Percentiles rank a stretch among this genome's conserved stretches.
Evolutionary conservation across 2,113 vertebrate genomes (phyloP).

Genomic region (Cryptotis parvus): DNA sequence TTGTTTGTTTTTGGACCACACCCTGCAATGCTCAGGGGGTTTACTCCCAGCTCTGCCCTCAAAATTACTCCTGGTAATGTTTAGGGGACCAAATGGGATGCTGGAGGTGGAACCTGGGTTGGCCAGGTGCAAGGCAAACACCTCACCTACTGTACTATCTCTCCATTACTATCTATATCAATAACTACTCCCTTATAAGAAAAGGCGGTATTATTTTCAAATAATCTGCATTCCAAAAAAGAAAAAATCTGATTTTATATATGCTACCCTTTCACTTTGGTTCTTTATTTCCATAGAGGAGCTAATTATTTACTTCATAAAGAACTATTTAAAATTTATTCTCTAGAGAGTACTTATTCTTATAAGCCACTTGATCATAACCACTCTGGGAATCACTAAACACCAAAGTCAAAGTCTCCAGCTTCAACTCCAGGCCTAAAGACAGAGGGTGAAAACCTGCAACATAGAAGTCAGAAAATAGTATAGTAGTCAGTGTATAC

Average conservation of each 20-base stretch:
- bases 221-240: slow-evolving; percentile 4
- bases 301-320: neutral
- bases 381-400: neutral
- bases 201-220: neutral
- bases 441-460: no score
- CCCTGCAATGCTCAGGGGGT: no score
- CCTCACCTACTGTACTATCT: no score
- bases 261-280: neutral
- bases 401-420: neutral
- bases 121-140: no score
- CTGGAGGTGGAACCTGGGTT: no score
- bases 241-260: neutral
- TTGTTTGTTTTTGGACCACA: no score
- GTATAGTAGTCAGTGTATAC: no score
- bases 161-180: no score
- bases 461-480: no score
- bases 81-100: neutral
- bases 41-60: no score
- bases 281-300: neutral
- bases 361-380: neutral
- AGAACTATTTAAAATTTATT: neutral
- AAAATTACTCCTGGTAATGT: neutral
- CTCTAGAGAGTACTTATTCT: neutral
- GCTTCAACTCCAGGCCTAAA: neutral
- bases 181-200: no score